Conservation (phyloP, 2,888 invertebrate genomes). For the Sceliomorpha sp. region DNA sequence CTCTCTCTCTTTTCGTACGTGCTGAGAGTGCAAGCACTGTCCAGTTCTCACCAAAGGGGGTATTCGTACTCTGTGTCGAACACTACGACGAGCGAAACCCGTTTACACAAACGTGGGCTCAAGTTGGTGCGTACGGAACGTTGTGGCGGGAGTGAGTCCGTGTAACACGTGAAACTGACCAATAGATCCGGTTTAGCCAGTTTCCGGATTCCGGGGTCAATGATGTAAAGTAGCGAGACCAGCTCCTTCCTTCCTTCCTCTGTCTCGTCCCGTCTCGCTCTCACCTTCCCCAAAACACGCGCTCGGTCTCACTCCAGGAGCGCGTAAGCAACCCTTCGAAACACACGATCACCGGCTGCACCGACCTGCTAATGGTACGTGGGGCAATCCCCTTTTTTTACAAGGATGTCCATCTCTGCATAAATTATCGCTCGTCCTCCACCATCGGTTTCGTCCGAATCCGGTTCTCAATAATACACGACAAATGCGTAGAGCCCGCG, state of each 20-base stretch:
- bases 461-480: constrained; percentile 65
- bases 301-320: too few species aligned
- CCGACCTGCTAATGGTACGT: constrained; percentile 40
- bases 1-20: too few species aligned
- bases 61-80: constrained; percentile 43
- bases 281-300: constrained; percentile 25
- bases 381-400: constrained; percentile 32
- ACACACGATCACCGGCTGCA: constrained; percentile 29
- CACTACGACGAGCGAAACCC: constrained; percentile 26
- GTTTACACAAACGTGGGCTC: constrained; percentile 36
- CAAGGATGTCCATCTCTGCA: constrained; percentile 52
- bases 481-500: constrained; percentile 4
- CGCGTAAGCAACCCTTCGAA: constrained; percentile 62
- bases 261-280: constrained; percentile 39
- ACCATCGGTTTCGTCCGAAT: constrained; percentile 54
- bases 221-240: constrained; percentile 56
- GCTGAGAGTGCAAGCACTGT: constrained; percentile 71
- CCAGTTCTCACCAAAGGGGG: constrained; percentile 76
- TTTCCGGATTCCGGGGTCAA: constrained; percentile 80
- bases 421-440: constrained; percentile 57
- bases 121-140: constrained; percentile 43
- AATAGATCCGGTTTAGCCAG: constrained; percentile 80
- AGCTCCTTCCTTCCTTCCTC: constrained; percentile 56
- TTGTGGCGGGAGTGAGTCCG: constrained; percentile 37
- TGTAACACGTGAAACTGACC: constrained; percentile 77